Base-by-base conservation (phyloP, 2,888 invertebrate species). In the Shargacucullia verbasci region DNA sequence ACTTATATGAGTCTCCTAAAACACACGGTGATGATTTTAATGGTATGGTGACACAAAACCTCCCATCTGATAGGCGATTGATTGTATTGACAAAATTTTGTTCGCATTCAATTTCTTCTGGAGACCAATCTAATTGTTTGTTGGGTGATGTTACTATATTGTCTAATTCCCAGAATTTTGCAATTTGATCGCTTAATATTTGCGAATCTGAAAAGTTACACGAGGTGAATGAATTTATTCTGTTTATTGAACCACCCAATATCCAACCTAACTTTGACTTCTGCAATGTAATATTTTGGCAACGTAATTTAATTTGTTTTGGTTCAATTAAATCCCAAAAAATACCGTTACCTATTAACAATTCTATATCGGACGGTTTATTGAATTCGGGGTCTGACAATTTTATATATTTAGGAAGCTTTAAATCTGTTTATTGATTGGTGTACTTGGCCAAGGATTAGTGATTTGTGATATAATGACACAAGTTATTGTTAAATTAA, bases 121-220 rank as follows among this genome's bases (percentile, higher is more conserved):
- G 11, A 33, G 33, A 33, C 33, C 33, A 33, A 33, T 33, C 33
- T 10, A 33, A 33, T 9, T 33, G 33, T 33, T 33, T 33, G 11
- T 33, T 33, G 11, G 33, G 33, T 33, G 33, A 10, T 33, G 33
- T 33, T 33, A 33, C 10, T 33, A 33, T 33, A 33, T 33, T 33
- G 11, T 33, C 33, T 33, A 33, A 33, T 33, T 33, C 33, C 33
- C 33, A 33, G 33, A 33, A 33, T 10, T 33, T 33, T 33, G 33
- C 33, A 10, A 33, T 33, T 10, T 33, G 33, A 10, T 33, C 33
- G 33, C 9, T 33, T 33, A 33, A 33, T 33, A 33, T 33, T 33
- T 33, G 33, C 8, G 33, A 33, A 33, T 33, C 33, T 33, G 33
- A 33, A 33, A 33, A 33, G 33, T 33, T 33, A 10, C 33, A 33